Evolutionary conservation across 2,888 invertebrate genomes (phyloP).

Genomic region (Latrodectus hesperus): DNA sequence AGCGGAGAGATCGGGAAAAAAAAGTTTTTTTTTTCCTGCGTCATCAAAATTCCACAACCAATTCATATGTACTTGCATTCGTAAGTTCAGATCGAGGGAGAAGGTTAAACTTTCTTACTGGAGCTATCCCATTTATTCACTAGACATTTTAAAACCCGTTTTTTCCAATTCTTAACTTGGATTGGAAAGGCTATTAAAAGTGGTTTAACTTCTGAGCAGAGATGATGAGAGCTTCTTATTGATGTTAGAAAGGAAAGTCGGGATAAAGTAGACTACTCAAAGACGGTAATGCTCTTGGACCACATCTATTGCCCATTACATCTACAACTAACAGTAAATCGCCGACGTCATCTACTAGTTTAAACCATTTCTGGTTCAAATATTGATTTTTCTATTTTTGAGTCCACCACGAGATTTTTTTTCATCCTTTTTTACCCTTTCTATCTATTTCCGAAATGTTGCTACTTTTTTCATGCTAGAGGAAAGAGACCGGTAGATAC

Average conservation of each 20-base stretch:
- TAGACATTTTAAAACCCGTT: constrained; percentile 2
- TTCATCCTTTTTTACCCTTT: too few relatives aligned
- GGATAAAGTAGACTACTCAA: constrained; percentile 8
- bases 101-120: background rate
- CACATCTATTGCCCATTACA: constrained; percentile 27
- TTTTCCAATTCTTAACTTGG: background rate
- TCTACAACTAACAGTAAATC: constrained; percentile 33
- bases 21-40: background rate
- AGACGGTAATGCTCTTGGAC: background rate
- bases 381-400: background rate
- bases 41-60: background rate
- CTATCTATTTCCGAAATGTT: too few relatives aligned
- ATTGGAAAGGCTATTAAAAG: constrained; percentile 41
- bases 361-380: background rate
- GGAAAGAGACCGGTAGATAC: too few relatives aligned
- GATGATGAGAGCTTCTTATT: constrained; percentile 13
- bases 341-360: constrained; percentile 7
- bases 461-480: too few relatives aligned
- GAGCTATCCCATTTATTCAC: constrained; percentile 12
- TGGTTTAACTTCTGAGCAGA: constrained; percentile 32
- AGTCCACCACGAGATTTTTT: background rate
- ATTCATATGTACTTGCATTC: background rate
- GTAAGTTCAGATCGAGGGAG: background rate
- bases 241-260: constrained; percentile 22
- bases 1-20: background rate